phyloP scores from a whole-genome alignment of 92 coral and sea anemone species.

The Heliopora coerulea region DNA sequence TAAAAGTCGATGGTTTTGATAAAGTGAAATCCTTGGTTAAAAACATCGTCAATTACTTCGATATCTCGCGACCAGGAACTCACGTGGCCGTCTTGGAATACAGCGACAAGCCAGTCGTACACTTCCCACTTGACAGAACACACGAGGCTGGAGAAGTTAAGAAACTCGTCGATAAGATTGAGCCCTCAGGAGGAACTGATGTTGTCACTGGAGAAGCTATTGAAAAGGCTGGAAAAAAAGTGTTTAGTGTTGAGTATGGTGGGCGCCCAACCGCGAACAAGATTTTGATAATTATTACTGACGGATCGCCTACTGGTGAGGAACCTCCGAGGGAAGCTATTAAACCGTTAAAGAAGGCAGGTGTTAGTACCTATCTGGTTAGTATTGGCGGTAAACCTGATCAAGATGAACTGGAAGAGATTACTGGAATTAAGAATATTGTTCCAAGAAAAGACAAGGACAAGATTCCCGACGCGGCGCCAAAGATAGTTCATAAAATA shows the following conservation, averaged over 20 bases:
- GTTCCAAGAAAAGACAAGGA: conserved; percentile 10
- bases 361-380: conserved; percentile 14
- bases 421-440: conserved; percentile 16
- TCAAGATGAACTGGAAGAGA: conserved; percentile 15
- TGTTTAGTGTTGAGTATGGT: conserved; percentile 41
- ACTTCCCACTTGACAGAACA: conserved; percentile 12
- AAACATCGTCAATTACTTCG: conserved; percentile 20
- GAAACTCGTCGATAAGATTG: conserved; percentile 14
- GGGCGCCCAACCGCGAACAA: conserved; percentile 69
- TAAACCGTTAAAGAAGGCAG: conserved; percentile 33
- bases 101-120: conserved; percentile 28
- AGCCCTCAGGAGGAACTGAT: conserved; percentile 25
- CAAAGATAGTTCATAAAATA: conserved; percentile 15
- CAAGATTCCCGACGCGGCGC: conserved; percentile 20
- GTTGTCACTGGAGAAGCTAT: conserved; percentile 35
- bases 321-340: conserved; percentile 9
- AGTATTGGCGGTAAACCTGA: conserved; percentile 24
- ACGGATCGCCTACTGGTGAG: conserved; percentile 37
- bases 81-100: conserved; percentile 31
- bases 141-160: conserved; percentile 33
- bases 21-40: conserved; percentile 32
- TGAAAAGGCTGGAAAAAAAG: conserved; percentile 20
- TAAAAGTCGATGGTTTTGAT: conserved; percentile 26
- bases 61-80: conserved; percentile 24
- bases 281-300: conserved; percentile 72